phyloP scores from a whole-genome alignment of 23 tunicate genomes.

The Phallusia fumigata region DNA sequence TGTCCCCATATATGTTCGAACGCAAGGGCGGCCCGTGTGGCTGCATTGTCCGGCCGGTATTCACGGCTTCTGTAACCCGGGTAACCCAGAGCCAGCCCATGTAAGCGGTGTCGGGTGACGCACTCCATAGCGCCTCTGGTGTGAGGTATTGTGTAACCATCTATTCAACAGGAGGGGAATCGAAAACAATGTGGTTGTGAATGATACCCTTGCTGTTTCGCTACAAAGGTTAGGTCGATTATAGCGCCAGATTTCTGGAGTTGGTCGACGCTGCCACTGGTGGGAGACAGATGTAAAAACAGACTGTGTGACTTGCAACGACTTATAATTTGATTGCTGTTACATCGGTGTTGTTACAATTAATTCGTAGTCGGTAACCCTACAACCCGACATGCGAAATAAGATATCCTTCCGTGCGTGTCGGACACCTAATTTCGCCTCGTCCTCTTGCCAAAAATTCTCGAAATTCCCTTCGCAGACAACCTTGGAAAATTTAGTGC shows the following conservation, averaged over 20 bases:
- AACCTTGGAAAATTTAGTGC: too few species aligned
- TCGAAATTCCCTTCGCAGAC: too few species aligned
- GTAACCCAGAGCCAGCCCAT: not conserved
- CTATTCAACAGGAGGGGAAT: not conserved
- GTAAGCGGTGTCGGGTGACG: not conserved
- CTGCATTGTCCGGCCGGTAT: not conserved
- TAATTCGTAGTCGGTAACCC: too few species aligned
- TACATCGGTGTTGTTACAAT: not conserved
- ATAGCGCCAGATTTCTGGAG: not conserved
- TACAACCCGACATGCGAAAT: too few species aligned
- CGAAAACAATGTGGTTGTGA: not conserved
- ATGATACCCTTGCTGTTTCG: constrained; percentile 6
- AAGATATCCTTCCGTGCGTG: too few species aligned
- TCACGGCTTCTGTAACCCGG: not conserved
- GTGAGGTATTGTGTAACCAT: not conserved
- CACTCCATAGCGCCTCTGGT: not conserved
- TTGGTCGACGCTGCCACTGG: not conserved
- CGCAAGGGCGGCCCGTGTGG: not conserved
- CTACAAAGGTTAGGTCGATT: not conserved
- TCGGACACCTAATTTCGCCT: too few species aligned
- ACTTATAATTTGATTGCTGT: not conserved
- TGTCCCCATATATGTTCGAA: not conserved
- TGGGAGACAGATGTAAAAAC: not conserved
- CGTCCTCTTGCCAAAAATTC: too few species aligned
- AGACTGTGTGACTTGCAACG: not conserved